phyloP scores from a whole-genome alignment of 2,888 invertebrate species.

The Dysmachus trigonus region DNA sequence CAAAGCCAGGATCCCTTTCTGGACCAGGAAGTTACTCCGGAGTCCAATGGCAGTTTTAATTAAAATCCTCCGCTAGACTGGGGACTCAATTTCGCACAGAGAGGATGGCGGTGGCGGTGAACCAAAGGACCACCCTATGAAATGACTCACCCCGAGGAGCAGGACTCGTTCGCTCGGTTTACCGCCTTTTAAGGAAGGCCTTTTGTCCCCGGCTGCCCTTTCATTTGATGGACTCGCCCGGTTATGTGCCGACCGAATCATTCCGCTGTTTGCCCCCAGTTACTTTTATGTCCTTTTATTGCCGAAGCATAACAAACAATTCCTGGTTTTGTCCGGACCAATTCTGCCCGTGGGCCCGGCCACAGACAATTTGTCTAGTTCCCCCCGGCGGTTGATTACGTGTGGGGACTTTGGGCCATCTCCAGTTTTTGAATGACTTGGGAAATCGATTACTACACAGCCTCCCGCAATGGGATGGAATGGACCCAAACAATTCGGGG shows the following conservation, averaged over 20 bases:
- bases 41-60: background rate
- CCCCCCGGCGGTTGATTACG: background rate
- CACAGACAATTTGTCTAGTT: slow-evolving; percentile 14
- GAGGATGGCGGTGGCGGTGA: background rate
- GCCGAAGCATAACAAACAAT: slow-evolving; percentile 16
- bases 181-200: slow-evolving; percentile 11
- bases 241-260: background rate
- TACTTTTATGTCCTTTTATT: background rate
- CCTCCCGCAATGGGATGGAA: background rate
- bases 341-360: background rate
- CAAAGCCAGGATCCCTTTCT: background rate
- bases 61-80: background rate
- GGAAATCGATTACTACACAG: slow-evolving; percentile 5
- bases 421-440: slow-evolving; percentile 26
- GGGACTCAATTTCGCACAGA: background rate
- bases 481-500: background rate
- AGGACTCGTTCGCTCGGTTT: background rate
- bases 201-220: background rate
- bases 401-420: background rate
- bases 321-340: slow-evolving; percentile 15
- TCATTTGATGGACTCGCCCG: background rate
- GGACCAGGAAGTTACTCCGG: background rate
- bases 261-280: background rate
- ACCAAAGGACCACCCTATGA: background rate
- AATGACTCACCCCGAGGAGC: background rate